Percentiles rank a stretch among this genome's conserved stretches.
These are phyloP conservation scores for Ivindomyrus marchei DNA, from an alignment of 2,113 vertebrate species.

Conservation along the genomic window DNA sequence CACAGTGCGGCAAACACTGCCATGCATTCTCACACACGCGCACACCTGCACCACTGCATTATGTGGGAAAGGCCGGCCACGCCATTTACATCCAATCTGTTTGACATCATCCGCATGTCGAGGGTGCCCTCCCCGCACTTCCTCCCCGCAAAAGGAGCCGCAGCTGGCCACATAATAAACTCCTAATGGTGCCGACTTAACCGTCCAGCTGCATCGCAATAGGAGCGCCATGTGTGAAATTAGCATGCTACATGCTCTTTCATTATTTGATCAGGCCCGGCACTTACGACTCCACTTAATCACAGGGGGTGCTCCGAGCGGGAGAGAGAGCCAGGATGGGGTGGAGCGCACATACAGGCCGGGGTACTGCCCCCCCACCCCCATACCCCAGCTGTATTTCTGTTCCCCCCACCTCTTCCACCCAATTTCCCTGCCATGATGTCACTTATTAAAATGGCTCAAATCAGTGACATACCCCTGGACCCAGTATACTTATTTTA, in stretches of 20 bases:
- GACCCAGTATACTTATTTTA: not conserved
- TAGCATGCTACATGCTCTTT: slow-evolving; percentile 31
- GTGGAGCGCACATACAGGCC: not conserved
- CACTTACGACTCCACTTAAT: slow-evolving; percentile 10
- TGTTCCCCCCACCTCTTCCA: not conserved
- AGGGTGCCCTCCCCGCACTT: slow-evolving; percentile 39
- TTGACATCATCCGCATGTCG: slow-evolving; percentile 39
- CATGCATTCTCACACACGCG: not conserved
- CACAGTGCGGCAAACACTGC: not conserved
- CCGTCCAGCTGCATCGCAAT: slow-evolving; percentile 54
- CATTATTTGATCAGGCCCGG: slow-evolving; percentile 12
- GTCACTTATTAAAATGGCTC: not conserved
- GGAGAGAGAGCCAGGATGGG: not conserved
- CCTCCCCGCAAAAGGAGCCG: slow-evolving; percentile 48
- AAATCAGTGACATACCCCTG: not conserved
- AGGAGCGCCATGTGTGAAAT: slow-evolving; percentile 53
- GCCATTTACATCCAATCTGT: slow-evolving; percentile 28
- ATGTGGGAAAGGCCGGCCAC: slow-evolving; percentile 22
- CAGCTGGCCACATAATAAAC: slow-evolving; percentile 59
- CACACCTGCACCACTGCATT: slow-evolving; percentile 9
- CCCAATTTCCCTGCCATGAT: slow-evolving; percentile 6
- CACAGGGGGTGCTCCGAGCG: not conserved
- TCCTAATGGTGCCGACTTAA: slow-evolving; percentile 52
- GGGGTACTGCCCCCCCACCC: not conserved
- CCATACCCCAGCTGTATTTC: not conserved